Evolutionary conservation across 2,113 vertebrate genomes (phyloP), one percentile per base, ranked within the genome.

Genomic region (Oryzias woworae): DNA sequence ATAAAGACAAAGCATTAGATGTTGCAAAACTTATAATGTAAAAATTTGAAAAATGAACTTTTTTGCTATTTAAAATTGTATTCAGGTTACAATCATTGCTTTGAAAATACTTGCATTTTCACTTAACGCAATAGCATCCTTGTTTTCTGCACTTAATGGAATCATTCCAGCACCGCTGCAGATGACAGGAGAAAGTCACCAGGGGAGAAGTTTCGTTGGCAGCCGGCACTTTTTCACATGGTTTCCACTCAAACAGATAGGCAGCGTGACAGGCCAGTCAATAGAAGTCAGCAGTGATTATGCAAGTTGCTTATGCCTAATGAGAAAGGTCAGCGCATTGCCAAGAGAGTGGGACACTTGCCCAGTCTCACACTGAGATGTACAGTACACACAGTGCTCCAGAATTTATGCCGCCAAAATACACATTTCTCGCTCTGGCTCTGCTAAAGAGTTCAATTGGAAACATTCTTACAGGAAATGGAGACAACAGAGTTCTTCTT

Each of bases 211-310:
- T 75, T 46, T 71, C 48, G 71, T 75, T 82, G 70, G 78, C 79
- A 75, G 68, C 69, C 23, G 14, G 53, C 63, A 68, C 77, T 84
- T 80, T 83, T 83, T 70, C 73, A 61, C 74, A 10, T 49, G 58
- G 63, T 77, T 73, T 71, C 76, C 64, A 74, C 60, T 80, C 82
- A 80, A 75, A 85, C 18, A 47, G 63, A 80, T 49, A 84, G 82
- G 69, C 75, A 23, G 70, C 45, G 73, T 87, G 89, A 87, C 83
- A 84, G 80, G 57, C 72, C 79, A 79, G 84, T 89, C 90, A 81
- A 90, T 91, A 86, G 82, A 82, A 85, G 87, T 89, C 88, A 85
- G 86, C 78, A 88, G 87, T 87, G 89, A 89, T 91, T 90, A 90
- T 90, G 78, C 78, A 86, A 85, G 85, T 88, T 81, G 80, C 84